Evolutionary conservation across 2,888 invertebrate genomes (phyloP), one percentile per base, ranked within the genome.

Genomic region (Ferdinandea cuprea): DNA sequence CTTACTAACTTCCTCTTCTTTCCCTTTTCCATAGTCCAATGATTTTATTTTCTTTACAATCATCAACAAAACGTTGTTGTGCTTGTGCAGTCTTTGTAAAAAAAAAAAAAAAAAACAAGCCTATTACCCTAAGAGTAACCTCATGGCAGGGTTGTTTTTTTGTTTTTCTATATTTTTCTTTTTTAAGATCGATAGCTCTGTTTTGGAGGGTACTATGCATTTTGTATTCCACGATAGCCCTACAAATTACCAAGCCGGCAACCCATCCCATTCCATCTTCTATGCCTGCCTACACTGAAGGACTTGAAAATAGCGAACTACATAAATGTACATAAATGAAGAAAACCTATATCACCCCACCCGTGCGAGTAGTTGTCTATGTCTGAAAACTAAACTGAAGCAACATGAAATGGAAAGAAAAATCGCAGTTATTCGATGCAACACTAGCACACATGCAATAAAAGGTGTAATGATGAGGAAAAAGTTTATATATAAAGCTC

Each of bases 101-200:
- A 40, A 46, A 63, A 83, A 78, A 73, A 83, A 25, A 25, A 52
- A 40, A 46, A 63, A 83, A 78, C 68, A 83, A 83, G 83, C 83
- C 83, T 83, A 83, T 83, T 83, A 83, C 72, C 83, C 83, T 42
- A 77, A 78, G 68, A 74, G 66, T 78, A 73, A 77, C 83, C 83
- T 56, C 68, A 73, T 63, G 66, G 37, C 61, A 73, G 83, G 83
- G 83, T 72, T 83, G 72, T 52, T 71, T 69, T 15, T 50, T 59
- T n/a, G n/a, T 37, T 61, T 11, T 50, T 52, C 3, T 21, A 42
- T 13, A 5, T 1, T n/a, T 15, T 19, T 19, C 2, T 25, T 3
- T 25, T 25, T 25, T 25, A 66, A 61, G 46, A 77, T 77, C 71
- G 59, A 78, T 73, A 78, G 28, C 66, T n/a, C n/a, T 59, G 13